Conservation (phyloP, 2,797 vertebrate species). For the Artibeus lituratus region DNA sequence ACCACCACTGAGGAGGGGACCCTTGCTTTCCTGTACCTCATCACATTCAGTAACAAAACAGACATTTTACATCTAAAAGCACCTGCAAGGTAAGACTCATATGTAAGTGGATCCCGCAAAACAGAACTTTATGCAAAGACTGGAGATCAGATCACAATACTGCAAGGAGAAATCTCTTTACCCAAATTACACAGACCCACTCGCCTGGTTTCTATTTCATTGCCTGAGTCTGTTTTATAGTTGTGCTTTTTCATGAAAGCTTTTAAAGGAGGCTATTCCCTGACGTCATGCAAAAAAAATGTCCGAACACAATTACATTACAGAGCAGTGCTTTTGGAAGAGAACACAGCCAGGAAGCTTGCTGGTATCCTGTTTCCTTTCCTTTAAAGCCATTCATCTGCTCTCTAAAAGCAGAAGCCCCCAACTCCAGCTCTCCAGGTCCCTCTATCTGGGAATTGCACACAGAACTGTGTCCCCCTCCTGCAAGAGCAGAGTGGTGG, state of each 20-base stretch:
- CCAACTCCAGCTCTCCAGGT: background rate
- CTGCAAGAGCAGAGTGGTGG: background rate
- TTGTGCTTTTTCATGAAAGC: constrained; percentile 81
- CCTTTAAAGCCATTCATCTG: constrained; percentile 19
- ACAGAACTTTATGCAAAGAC: constrained; percentile 69
- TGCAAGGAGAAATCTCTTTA: constrained; percentile 70
- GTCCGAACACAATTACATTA: constrained; percentile 69
- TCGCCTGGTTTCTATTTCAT: constrained; percentile 80
- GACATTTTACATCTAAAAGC: constrained; percentile 65
- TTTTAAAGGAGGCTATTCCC: constrained; percentile 79
- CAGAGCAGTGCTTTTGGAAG: constrained; percentile 32
- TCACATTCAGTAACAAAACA: constrained; percentile 42
- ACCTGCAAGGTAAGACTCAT: constrained; percentile 59
- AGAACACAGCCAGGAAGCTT: background rate
- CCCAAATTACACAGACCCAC: constrained; percentile 66
- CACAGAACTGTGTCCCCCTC: background rate
- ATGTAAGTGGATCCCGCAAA: constrained; percentile 65
- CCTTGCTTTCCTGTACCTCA: background rate
- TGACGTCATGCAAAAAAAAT: constrained; percentile 77
- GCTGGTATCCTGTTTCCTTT: constrained; percentile 36
- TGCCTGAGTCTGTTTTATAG: constrained; percentile 80
- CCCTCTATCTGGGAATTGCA: background rate
- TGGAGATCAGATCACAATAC: constrained; percentile 70
- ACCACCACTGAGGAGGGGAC: background rate
- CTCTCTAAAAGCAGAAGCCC: constrained; percentile 2